These are phyloP conservation scores for Julus scanicus DNA, from an alignment of 2,888 invertebrate genomes.

Conservation along the genomic window DNA sequence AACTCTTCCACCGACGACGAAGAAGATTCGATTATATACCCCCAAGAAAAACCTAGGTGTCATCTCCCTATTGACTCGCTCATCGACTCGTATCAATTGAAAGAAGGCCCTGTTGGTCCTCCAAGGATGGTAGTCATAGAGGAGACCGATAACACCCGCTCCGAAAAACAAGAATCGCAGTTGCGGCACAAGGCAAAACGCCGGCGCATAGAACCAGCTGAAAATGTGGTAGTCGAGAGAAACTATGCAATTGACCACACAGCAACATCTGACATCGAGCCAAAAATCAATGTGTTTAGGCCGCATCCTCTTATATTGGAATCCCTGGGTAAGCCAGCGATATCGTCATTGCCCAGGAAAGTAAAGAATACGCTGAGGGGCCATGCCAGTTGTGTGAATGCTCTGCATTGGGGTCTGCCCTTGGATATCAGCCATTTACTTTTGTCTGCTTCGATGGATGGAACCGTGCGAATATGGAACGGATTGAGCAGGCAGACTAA, in stretches of 20 bases:
- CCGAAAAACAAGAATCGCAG: not conserved
- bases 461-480: constrained; percentile 65
- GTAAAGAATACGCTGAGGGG: constrained; percentile 16
- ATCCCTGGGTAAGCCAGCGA: not conserved
- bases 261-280: too few relatives aligned
- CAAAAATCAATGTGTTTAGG: not conserved
- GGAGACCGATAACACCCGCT: not conserved
- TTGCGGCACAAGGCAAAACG: not conserved
- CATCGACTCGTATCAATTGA: constrained; percentile 30
- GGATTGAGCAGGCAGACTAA: constrained; percentile 61
- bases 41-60: not conserved
- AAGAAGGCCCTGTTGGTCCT: not conserved
- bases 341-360: not conserved
- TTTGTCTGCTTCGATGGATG: constrained; percentile 65
- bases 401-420: constrained; percentile 57
- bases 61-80: not conserved
- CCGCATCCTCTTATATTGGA: not conserved
- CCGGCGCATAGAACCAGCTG: not conserved
- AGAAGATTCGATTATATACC: not conserved
- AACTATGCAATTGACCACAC: too few relatives aligned
- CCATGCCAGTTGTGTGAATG: constrained; percentile 52
- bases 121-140: not conserved
- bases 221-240: too few relatives aligned
- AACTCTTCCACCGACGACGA: not conserved
- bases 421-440: constrained; percentile 63